These are phyloP conservation scores for Odontomachus brunneus DNA, from an alignment of 1,140 invertebrate genomes.

Conservation along the genomic window DNA sequence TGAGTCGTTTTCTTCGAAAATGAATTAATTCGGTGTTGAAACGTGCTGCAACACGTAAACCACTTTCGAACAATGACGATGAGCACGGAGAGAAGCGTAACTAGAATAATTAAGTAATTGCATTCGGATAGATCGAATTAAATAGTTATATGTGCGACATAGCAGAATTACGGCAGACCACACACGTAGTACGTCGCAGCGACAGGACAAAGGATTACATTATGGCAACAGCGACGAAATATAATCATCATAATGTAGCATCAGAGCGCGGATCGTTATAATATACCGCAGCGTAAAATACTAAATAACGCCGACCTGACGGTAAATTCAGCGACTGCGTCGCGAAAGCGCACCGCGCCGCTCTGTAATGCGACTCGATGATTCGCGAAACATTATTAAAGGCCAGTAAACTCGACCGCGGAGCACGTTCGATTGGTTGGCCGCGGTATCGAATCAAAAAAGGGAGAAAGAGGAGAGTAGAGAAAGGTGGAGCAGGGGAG, in stretches of 20 bases:
- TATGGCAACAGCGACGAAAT: not conserved
- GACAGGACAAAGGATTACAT: not conserved
- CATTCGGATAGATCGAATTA: not conserved
- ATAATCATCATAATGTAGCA: not conserved
- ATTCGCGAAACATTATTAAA: constrained; percentile 58
- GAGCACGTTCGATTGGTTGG: constrained; percentile 30
- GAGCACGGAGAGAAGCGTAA: not conserved
- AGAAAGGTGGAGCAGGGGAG: not conserved
- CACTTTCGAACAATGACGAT: not conserved
- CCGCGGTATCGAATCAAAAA: constrained; percentile 35
- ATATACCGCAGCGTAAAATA: constrained; percentile 16
- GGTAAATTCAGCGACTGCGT: not conserved
- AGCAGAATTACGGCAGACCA: not conserved
- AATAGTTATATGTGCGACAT: constrained; percentile 9
- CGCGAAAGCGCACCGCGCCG: constrained; percentile 8
- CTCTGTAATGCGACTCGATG: constrained; percentile 49
- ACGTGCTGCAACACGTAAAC: not conserved
- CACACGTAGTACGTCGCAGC: not conserved
- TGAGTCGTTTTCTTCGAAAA: not conserved
- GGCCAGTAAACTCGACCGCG: constrained; percentile 27
- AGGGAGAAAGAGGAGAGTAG: constrained; percentile 11
- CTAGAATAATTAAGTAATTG: constrained; percentile 30
- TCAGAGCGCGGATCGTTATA: not conserved
- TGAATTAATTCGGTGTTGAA: not conserved
- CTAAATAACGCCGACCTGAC: constrained; percentile 7